Evolutionary conservation across 1,140 invertebrate species (phyloP).

Genomic region (Scaptomyza hsui): DNA sequence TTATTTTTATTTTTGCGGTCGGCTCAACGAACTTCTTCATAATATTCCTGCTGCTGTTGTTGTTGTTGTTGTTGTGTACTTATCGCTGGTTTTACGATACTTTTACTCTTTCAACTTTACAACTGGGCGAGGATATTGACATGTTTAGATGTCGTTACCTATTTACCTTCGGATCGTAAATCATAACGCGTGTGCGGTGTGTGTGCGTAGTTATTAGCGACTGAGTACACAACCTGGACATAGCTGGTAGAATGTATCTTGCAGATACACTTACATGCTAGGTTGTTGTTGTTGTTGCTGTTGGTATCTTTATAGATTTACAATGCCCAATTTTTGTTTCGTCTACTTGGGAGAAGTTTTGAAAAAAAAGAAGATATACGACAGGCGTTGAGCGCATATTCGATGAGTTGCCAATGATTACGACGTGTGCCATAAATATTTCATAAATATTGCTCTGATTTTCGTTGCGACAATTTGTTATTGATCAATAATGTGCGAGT

Average conservation of each 20-base stretch:
- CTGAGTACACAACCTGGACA: conserved; percentile 9
- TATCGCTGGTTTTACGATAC: conserved; percentile 72
- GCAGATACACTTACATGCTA: conserved; percentile 37
- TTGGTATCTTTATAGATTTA: conserved; percentile 78
- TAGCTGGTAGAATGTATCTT: conserved; percentile 49
- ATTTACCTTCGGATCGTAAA: conserved; percentile 78
- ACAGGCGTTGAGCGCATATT: conserved; percentile 47
- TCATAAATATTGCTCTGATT: conserved; percentile 82
- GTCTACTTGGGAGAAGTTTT: conserved; percentile 79
- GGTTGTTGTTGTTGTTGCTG: conserved; percentile 12
- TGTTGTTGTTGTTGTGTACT: conserved; percentile 57
- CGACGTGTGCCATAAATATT: conserved; percentile 78
- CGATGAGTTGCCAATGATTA: conserved; percentile 79
- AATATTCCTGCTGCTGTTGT: conserved; percentile 7
- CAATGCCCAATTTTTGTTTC: conserved; percentile 74
- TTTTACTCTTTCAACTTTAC: conserved; percentile 80
- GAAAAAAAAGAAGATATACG: conserved; percentile 78
- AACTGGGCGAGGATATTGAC: conserved; percentile 78
- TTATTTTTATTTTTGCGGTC: conserved; percentile 17
- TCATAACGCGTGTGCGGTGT: conserved; percentile 74
- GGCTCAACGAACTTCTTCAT: conserved; percentile 33
- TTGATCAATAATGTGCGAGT: conserved; percentile 69
- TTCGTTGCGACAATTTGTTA: conserved; percentile 81
- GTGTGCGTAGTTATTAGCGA: conserved; percentile 41
- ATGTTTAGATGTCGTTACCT: conserved; percentile 82